phyloP scores from a whole-genome alignment of 2,113 vertebrate genomes.

The Oxyruncus cristatus region DNA sequence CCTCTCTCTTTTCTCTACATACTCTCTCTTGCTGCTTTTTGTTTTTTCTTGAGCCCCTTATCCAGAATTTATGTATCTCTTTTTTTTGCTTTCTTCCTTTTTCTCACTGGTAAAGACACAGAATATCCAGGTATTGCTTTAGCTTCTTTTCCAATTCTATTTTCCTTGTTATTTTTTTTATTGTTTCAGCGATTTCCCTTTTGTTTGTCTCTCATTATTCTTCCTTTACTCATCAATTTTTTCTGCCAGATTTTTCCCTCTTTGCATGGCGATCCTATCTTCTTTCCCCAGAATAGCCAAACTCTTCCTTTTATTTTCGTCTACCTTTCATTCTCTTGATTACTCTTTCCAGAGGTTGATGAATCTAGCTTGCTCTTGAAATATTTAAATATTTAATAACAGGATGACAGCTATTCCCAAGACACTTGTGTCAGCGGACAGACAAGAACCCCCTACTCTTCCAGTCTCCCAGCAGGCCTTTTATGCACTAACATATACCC shows the following conservation, averaged over 20 bases:
- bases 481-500: conserved; percentile 61
- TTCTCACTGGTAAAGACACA: neutral
- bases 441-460: conserved; percentile 64
- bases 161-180: neutral
- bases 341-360: conserved; percentile 67
- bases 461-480: conserved; percentile 64
- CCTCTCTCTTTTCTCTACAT: neutral
- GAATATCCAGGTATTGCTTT: neutral
- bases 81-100: neutral
- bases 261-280: conserved; percentile 25
- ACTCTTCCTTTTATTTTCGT: conserved; percentile 54
- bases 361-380: conserved; percentile 67
- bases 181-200: conserved; percentile 20
- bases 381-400: conserved; percentile 74
- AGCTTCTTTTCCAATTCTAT: neutral
- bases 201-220: conserved; percentile 21
- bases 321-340: conserved; percentile 67
- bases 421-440: conserved; percentile 60
- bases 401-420: conserved; percentile 67
- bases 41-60: neutral
- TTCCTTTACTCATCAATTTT: conserved; percentile 46
- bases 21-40: neutral
- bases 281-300: conserved; percentile 26
- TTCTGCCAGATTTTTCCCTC: conserved; percentile 28
- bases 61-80: neutral